Evolutionary conservation across 2,113 vertebrate species (phyloP).

Genomic region (Camelus dromedarius): DNA sequence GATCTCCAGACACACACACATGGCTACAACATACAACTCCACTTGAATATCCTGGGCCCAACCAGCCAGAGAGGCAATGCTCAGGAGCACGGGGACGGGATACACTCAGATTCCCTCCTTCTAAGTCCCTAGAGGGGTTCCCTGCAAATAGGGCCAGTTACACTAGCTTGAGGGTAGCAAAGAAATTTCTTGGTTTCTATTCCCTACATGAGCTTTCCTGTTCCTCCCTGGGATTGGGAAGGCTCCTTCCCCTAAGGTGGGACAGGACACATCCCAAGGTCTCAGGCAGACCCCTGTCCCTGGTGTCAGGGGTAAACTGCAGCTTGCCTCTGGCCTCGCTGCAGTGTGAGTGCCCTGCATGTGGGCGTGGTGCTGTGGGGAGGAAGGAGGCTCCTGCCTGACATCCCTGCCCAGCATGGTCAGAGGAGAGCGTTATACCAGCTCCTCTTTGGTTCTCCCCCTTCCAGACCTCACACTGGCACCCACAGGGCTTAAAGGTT

Average conservation of each 20-base stretch:
- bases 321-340: neutral
- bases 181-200: neutral
- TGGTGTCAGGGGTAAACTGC: neutral
- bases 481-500: neutral
- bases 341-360: fast-evolving
- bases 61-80: neutral
- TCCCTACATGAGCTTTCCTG: neutral
- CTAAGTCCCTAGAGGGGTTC: neutral
- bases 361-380: neutral
- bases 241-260: neutral
- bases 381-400: neutral
- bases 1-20: neutral
- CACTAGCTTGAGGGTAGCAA: neutral
- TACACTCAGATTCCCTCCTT: neutral
- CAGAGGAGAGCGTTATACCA: neutral
- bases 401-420: too few relatives aligned
- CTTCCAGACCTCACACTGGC: neutral
- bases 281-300: neutral
- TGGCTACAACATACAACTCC: neutral
- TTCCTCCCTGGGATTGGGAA: neutral
- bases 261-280: neutral
- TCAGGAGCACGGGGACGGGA: neutral
- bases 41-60: neutral
- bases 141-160: neutral
- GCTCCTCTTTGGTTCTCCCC: neutral